These are phyloP conservation scores for Adrianichthys oophorus DNA, from an alignment of 2,797 vertebrate species.

Conservation along the genomic window DNA sequence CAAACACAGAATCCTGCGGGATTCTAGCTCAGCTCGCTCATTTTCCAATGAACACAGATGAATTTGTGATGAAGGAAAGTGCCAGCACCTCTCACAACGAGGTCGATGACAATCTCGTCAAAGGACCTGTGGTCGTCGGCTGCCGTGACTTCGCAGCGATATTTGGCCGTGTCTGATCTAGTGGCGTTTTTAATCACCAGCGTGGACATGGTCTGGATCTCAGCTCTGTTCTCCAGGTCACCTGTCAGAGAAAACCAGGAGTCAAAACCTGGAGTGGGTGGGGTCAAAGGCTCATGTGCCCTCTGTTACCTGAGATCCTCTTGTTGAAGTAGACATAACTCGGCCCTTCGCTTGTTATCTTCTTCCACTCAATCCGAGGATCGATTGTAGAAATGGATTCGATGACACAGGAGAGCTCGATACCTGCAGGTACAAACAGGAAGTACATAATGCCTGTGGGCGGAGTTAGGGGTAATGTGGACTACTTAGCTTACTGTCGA, in stretches of 20 bases:
- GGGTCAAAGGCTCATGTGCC: fast-evolving
- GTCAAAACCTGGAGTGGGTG: not conserved
- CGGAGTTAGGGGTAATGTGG: too few relatives aligned
- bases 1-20: too few relatives aligned
- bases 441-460: too few relatives aligned
- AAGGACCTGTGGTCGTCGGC: slow-evolving; percentile 84
- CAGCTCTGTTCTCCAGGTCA: slow-evolving; percentile 85
- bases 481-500: slow-evolving; percentile 85
- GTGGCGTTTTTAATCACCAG: slow-evolving; percentile 90
- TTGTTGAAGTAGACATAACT: slow-evolving; percentile 90
- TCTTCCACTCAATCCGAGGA: slow-evolving; percentile 98
- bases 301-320: slow-evolving; percentile 86
- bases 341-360: slow-evolving; percentile 86
- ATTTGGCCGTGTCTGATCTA: slow-evolving; percentile 87
- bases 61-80: not conserved
- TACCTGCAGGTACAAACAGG: slow-evolving; percentile 63
- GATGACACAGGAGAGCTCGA: slow-evolving; percentile 93
- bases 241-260: slow-evolving; percentile 69
- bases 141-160: slow-evolving; percentile 95
- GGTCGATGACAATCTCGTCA: slow-evolving; percentile 89
- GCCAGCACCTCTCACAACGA: slow-evolving; percentile 88
- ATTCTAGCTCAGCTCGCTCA: too few relatives aligned
- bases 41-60: too few relatives aligned
- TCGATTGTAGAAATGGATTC: slow-evolving; percentile 84
- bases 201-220: slow-evolving; percentile 54